Percentiles rank a stretch among this genome's conserved stretches.
These are phyloP conservation scores for Dysmachus trigonus DNA, from an alignment of 2,888 invertebrate species.

Conservation along the genomic window DNA sequence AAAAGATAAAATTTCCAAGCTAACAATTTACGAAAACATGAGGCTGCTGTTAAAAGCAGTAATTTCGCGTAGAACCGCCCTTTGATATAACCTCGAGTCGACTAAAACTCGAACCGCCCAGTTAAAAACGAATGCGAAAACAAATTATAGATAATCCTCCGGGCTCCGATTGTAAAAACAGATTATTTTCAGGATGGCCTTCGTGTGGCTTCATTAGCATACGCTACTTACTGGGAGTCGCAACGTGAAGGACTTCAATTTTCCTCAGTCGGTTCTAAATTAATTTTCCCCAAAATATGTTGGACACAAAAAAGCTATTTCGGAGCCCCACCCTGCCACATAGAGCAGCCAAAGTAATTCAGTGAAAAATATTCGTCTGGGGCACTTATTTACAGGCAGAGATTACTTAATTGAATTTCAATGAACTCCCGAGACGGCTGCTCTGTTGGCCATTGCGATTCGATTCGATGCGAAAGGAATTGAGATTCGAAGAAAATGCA, in stretches of 20 bases:
- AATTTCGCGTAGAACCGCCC: no score
- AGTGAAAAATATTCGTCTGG: not conserved
- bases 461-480: not conserved
- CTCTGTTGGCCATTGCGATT: not conserved
- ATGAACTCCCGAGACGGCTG: conserved; percentile 8
- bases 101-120: not conserved
- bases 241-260: not conserved
- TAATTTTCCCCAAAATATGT: not conserved
- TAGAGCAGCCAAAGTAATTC: not conserved
- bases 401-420: conserved; percentile 41
- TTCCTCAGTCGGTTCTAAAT: not conserved
- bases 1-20: no score
- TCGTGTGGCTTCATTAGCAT: not conserved
- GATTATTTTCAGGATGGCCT: not conserved
- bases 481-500: not conserved
- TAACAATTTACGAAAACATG: no score
- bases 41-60: no score
- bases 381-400: not conserved
- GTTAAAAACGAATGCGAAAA: not conserved
- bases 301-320: not conserved
- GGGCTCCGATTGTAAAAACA: not conserved
- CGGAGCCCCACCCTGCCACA: not conserved
- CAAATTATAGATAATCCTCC: not conserved
- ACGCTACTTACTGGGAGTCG: not conserved
- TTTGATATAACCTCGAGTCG: not conserved